These are phyloP conservation scores for Drosophila limbata DNA, from an alignment of 2,888 invertebrate species.

Conservation along the genomic window DNA sequence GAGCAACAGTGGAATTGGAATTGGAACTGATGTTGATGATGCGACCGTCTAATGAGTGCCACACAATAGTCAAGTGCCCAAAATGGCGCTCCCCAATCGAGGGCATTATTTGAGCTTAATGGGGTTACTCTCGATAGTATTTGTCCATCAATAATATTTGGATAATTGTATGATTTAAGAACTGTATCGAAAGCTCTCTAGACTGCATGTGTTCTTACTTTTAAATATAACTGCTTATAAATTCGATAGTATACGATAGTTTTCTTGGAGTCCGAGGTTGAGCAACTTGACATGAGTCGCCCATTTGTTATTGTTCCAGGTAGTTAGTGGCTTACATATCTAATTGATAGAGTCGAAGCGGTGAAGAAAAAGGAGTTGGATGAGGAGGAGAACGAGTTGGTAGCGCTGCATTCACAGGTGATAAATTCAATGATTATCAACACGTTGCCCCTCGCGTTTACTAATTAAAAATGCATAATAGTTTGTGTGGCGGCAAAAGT, in stretches of 20 bases:
- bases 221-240: too few species aligned
- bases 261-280: not conserved
- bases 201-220: too few species aligned
- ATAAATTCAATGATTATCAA: conserved; percentile 80
- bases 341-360: conserved; percentile 46
- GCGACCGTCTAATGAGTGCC: conserved; percentile 59
- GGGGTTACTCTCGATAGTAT: conserved; percentile 2
- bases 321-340: conserved; percentile 23
- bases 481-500: conserved; percentile 44
- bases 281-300: conserved; percentile 12
- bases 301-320: conserved; percentile 12
- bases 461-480: conserved; percentile 78
- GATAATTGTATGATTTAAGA: too few species aligned
- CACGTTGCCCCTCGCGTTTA: conserved; percentile 49
- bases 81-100: conserved; percentile 9
- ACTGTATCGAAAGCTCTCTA: too few species aligned
- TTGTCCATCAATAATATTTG: not conserved
- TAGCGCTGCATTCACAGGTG: conserved; percentile 73
- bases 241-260: too few species aligned
- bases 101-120: not conserved
- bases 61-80: conserved; percentile 41
- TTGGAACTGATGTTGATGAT: conserved; percentile 31
- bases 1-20: not conserved
- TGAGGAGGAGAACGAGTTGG: conserved; percentile 17
- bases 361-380: not conserved